A percentile compares a stretch with the other conserved stretches of the same genome.
phyloP scores from a whole-genome alignment of 2,888 invertebrate species.

The Dioctria linearis region DNA sequence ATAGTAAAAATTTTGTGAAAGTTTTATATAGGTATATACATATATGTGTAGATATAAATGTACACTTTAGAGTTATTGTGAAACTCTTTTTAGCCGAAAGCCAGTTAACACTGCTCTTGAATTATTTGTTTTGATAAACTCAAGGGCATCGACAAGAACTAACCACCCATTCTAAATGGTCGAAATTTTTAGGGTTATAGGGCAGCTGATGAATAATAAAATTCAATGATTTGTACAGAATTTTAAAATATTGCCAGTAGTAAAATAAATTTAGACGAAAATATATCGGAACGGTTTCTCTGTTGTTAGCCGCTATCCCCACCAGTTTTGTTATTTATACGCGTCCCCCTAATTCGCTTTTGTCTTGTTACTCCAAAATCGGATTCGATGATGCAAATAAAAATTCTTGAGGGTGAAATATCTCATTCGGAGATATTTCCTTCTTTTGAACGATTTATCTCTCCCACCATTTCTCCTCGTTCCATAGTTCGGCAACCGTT shows the following conservation, averaged over 20 bases:
- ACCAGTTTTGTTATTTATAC: neutral
- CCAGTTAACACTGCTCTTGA: slow-evolving; percentile 40
- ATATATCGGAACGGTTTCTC: slow-evolving; percentile 1
- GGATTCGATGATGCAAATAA: slow-evolving; percentile 53
- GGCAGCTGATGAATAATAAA: slow-evolving; percentile 59
- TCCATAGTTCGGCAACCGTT: neutral
- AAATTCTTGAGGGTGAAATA: slow-evolving; percentile 52
- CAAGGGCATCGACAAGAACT: slow-evolving; percentile 54
- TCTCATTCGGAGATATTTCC: slow-evolving; percentile 44
- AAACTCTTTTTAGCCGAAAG: slow-evolving; percentile 10
- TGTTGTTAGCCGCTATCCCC: neutral
- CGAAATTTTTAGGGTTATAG: slow-evolving; percentile 55
- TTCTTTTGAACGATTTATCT: slow-evolving; percentile 48
- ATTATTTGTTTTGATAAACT: slow-evolving; percentile 53
- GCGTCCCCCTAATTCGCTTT: slow-evolving; percentile 42
- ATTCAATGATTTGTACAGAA: slow-evolving; percentile 59
- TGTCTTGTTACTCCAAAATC: slow-evolving; percentile 49
- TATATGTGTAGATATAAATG: neutral
- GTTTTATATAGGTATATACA: too few species aligned
- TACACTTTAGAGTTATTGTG: neutral
- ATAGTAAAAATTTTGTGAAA: too few species aligned
- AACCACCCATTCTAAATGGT: slow-evolving; percentile 55
- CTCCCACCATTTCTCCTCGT: neutral
- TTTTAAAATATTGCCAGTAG: slow-evolving; percentile 53
- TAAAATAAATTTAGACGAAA: slow-evolving; percentile 44